Conservation (phyloP, 2,888 invertebrate species). For the Thera obeliscata region DNA sequence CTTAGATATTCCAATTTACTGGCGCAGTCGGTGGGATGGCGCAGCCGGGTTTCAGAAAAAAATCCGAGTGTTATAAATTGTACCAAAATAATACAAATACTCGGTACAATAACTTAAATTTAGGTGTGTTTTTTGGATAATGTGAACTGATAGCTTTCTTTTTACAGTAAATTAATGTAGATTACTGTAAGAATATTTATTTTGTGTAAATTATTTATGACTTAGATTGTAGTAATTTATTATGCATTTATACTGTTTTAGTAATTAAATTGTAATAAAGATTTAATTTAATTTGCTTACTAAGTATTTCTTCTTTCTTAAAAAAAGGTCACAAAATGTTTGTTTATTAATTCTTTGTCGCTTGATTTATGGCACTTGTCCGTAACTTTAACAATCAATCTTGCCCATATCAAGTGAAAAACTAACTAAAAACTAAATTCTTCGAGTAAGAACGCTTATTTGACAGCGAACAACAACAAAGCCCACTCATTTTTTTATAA, state of each 20-base stretch:
- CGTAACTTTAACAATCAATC: no score
- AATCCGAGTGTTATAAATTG: not conserved
- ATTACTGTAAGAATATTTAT: slow-evolving; percentile 2
- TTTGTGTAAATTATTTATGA: slow-evolving; percentile 9
- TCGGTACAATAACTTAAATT: not conserved
- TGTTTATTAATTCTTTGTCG: no score
- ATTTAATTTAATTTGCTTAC: no score
- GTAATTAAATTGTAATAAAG: slow-evolving; percentile 7
- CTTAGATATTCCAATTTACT: slow-evolving; percentile 40
- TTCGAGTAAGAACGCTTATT: no score
- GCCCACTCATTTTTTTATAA: no score
- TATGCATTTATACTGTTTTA: slow-evolving; percentile 21
- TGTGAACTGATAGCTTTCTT: not conserved
- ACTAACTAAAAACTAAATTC: no score
- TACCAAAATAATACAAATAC: not conserved
- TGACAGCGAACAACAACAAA: no score
- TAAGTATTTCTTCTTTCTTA: no score
- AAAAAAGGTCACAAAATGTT: no score
- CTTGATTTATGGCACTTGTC: no score
- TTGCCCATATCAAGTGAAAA: no score
- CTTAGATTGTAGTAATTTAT: slow-evolving; percentile 18
- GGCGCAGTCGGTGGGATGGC: slow-evolving; percentile 10
- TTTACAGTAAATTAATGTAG: not conserved
- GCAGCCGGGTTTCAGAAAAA: not conserved
- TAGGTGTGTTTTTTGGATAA: not conserved